These are phyloP conservation scores for Gnatocerus cornutus DNA, from an alignment of 2,888 invertebrate species.

Conservation along the genomic window DNA sequence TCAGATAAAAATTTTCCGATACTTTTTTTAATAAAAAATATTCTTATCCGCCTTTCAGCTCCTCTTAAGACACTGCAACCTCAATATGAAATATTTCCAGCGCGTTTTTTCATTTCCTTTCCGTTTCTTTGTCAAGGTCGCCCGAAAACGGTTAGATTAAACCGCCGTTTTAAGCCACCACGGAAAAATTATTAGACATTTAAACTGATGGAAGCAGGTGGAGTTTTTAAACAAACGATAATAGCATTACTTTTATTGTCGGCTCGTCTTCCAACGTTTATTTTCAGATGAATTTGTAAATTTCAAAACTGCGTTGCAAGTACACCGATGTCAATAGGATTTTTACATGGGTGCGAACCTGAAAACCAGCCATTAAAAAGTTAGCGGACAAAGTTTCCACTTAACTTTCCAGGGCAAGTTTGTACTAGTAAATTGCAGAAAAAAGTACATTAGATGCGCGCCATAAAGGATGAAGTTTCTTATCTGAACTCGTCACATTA, in stretches of 20 bases:
- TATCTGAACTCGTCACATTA: slow-evolving; percentile 4
- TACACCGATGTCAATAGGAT: slow-evolving; percentile 4
- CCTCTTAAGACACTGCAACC: too few relatives aligned
- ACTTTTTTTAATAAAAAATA: too few relatives aligned
- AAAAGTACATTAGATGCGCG: slow-evolving; percentile 14
- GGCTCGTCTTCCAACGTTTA: neutral
- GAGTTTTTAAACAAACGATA: slow-evolving; percentile 32
- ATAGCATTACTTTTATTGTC: slow-evolving; percentile 22
- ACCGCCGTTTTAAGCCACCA: neutral
- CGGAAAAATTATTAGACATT: slow-evolving; percentile 28
- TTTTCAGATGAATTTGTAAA: slow-evolving; percentile 8
- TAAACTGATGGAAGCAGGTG: slow-evolving; percentile 37
- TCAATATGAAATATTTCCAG: too few relatives aligned
- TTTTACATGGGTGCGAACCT: slow-evolving; percentile 1
- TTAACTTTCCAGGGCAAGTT: slow-evolving; percentile 19
- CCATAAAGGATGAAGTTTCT: slow-evolving; percentile 9
- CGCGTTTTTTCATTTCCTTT: too few relatives aligned
- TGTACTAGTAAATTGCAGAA: slow-evolving; percentile 16
- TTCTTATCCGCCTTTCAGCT: too few relatives aligned
- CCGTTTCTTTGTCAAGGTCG: neutral
- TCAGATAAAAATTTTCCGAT: too few relatives aligned
- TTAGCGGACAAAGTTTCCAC: slow-evolving; percentile 29
- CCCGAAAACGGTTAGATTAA: slow-evolving; percentile 8
- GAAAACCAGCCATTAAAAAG: slow-evolving; percentile 29
- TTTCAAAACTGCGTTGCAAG: slow-evolving; percentile 1